A percentile compares a stretch with the other conserved stretches of the same genome.
These are phyloP conservation scores for Eumaeus atala DNA, from an alignment of 1,140 invertebrate species.

Conservation along the genomic window DNA sequence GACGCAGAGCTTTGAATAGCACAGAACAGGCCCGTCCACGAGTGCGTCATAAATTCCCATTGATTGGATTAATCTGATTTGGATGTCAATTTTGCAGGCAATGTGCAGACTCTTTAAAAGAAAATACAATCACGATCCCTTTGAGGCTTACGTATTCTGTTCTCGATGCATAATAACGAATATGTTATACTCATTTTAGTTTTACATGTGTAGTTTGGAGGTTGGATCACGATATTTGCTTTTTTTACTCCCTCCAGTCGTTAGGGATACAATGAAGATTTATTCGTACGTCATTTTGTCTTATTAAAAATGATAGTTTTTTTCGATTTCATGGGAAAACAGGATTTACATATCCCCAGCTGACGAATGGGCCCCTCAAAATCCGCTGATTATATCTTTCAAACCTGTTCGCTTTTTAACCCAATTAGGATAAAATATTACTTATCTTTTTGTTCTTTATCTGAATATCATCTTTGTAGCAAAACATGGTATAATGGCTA, in stretches of 20 bases:
- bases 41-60: conserved; percentile 74
- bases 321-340: conserved; percentile 32
- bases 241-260: conserved; percentile 51
- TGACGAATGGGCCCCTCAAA: conserved; percentile 23
- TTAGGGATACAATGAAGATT: conserved; percentile 62
- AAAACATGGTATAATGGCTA: conserved; percentile 1
- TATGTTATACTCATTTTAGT: conserved; percentile 39
- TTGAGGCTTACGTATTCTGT: conserved; percentile 52
- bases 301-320: conserved; percentile 62
- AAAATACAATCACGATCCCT: conserved; percentile 59
- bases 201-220: background rate
- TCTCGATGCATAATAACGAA: conserved; percentile 56
- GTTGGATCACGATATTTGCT: conserved; percentile 38
- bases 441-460: background rate
- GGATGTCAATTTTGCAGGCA: conserved; percentile 70
- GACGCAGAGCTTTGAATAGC: too few species aligned
- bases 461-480: background rate
- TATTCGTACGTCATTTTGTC: conserved; percentile 65
- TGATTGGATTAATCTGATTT: conserved; percentile 76
- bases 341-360: conserved; percentile 30
- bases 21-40: conserved; percentile 28
- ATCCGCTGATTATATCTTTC: conserved; percentile 20
- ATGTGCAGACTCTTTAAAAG: conserved; percentile 64
- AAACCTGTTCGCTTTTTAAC: conserved; percentile 2
- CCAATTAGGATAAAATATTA: conserved; percentile 5